These are phyloP conservation scores for Colius striatus DNA, from an alignment of 2,113 vertebrate species.

Conservation along the genomic window DNA sequence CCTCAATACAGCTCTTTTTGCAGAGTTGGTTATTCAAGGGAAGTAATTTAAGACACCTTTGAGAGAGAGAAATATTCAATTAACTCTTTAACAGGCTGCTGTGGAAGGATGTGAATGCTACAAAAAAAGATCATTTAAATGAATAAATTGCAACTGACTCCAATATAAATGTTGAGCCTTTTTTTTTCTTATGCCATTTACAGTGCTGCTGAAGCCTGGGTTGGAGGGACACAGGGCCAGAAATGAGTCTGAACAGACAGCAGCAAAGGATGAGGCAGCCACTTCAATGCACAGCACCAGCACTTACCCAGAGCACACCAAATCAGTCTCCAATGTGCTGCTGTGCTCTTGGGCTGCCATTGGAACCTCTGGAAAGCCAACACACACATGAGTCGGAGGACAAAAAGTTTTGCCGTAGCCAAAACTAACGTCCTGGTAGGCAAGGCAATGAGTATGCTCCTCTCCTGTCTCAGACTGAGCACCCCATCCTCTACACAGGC, in stretches of 20 bases:
- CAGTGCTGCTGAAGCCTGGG: not conserved
- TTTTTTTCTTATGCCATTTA: not conserved
- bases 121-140: conserved; percentile 1
- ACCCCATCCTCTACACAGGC: not conserved
- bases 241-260: not conserved
- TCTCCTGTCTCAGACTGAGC: not conserved
- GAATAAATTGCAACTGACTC: not conserved
- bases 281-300: fast-evolving
- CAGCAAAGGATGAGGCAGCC: not conserved
- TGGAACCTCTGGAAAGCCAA: not conserved
- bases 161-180: not conserved
- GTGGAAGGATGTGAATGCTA: not conserved
- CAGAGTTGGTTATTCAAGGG: not conserved
- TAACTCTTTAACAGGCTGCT: not conserved
- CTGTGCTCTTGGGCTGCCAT: not conserved
- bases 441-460: not conserved
- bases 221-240: not conserved
- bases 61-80: conserved; percentile 6
- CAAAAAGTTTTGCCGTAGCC: not conserved
- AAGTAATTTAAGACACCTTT: not conserved
- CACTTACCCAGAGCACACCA: not conserved
- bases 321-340: fast-evolving
- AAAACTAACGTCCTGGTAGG: not conserved
- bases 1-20: not conserved
- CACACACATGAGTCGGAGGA: not conserved